Percentiles rank a stretch among this genome's conserved stretches.
Conservation (phyloP, 2,888 invertebrate species). For the Pseudococcus viburni region DNA sequence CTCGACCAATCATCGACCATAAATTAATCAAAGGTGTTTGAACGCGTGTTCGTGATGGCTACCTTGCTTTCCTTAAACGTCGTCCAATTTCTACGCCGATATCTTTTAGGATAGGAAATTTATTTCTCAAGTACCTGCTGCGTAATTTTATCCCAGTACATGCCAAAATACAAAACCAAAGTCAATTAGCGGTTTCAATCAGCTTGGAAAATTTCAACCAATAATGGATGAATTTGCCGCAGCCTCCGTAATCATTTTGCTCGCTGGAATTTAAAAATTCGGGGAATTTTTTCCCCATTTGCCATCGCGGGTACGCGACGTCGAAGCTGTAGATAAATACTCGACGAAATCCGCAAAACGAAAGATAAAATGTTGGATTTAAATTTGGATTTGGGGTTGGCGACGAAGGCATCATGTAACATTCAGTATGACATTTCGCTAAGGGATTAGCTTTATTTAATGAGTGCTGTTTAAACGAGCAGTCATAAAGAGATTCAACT, state of each 20-base stretch:
- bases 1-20: background rate
- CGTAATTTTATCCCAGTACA: background rate
- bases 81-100: background rate
- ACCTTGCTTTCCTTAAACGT: background rate
- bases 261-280: background rate
- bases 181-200: background rate
- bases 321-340: background rate
- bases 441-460: conserved; percentile 47
- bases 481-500: conserved; percentile 38
- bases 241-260: background rate
- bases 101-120: background rate
- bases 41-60: conserved; percentile 5
- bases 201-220: background rate
- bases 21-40: conserved; percentile 3
- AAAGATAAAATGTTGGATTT: conserved; percentile 18
- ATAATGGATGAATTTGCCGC: background rate
- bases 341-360: conserved; percentile 8
- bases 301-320: background rate
- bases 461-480: conserved; percentile 9
- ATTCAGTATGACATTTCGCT: conserved; percentile 34
- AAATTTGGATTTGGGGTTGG: conserved; percentile 4
- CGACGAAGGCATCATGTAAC: conserved; percentile 3
- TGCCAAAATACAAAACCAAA: background rate
- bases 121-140: background rate
- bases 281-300: background rate